Conservation (phyloP, 2,888 invertebrate species). For the Scaptomyza reducta region DNA sequence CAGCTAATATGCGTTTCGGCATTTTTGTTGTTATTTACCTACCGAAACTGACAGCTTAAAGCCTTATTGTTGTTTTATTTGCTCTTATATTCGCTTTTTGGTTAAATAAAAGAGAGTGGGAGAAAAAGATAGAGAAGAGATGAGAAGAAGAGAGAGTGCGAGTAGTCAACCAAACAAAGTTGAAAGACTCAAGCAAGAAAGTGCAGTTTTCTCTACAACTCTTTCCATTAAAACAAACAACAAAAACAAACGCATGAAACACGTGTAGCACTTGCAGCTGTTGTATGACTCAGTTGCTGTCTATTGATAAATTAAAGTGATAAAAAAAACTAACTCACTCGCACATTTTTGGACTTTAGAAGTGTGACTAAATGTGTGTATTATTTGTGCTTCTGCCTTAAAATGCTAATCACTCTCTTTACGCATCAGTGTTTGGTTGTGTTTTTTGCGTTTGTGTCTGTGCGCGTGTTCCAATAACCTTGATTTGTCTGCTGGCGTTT, state of each 20-base stretch:
- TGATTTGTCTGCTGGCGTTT: slow-evolving; percentile 50
- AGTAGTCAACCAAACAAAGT: slow-evolving; percentile 1
- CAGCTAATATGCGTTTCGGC: background rate
- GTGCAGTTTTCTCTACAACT: slow-evolving; percentile 8
- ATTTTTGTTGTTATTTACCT: slow-evolving; percentile 25
- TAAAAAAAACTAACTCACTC: slow-evolving; percentile 34
- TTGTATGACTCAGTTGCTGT: slow-evolving; percentile 36
- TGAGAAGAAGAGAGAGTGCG: background rate
- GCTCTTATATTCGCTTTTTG: slow-evolving; percentile 38
- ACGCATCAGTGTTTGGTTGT: background rate
- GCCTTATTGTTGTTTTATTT: slow-evolving; percentile 19
- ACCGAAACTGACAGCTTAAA: slow-evolving; percentile 17
- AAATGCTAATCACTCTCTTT: slow-evolving; percentile 9
- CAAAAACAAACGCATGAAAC: slow-evolving; percentile 37
- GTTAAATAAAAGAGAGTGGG: slow-evolving; percentile 15
- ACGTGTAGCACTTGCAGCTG: slow-evolving; percentile 30
- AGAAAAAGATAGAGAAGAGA: background rate
- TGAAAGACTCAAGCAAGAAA: slow-evolving; percentile 19
- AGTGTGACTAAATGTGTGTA: slow-evolving; percentile 30
- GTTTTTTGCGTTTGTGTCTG: slow-evolving; percentile 2
- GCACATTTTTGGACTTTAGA: slow-evolving; percentile 42
- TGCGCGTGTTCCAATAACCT: slow-evolving; percentile 42
- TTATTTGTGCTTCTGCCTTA: background rate
- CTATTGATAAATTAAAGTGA: slow-evolving; percentile 23
- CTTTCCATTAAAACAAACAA: slow-evolving; percentile 24